Evolutionary conservation across 2,113 vertebrate species (phyloP).

Genomic region (Rhinogobius similis): DNA sequence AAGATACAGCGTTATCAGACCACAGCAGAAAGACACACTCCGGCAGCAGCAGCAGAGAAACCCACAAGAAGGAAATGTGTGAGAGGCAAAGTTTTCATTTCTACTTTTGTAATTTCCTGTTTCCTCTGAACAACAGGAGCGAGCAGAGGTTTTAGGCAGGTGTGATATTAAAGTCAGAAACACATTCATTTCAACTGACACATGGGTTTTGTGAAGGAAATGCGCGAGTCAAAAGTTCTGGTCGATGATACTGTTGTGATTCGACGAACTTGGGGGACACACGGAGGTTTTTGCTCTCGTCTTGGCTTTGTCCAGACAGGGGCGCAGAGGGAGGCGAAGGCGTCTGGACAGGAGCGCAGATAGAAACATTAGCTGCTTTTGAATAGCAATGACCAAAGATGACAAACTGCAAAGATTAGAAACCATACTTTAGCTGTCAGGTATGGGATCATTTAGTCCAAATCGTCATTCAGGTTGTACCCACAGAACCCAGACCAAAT

Average conservation of each 20-base stretch:
- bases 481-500: too few species aligned
- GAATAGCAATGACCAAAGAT: too few species aligned
- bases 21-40: constrained; percentile 11
- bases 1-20: constrained; percentile 30
- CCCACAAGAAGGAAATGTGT: not conserved
- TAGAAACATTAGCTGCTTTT: too few species aligned
- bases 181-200: not conserved
- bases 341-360: too few species aligned
- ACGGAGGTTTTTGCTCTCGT: not conserved
- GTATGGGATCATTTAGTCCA: too few species aligned
- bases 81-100: not conserved
- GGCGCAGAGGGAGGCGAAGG: too few species aligned
- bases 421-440: too few species aligned
- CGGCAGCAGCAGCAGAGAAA: not conserved
- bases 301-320: too few species aligned
- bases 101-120: constrained; percentile 7
- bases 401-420: too few species aligned
- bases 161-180: constrained; percentile 6
- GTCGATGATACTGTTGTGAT: not conserved
- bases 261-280: not conserved
- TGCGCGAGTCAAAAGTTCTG: not conserved
- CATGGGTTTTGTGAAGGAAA: not conserved
- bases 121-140: not conserved
- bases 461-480: too few species aligned
- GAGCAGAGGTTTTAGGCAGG: not conserved